These are phyloP conservation scores for Drosophila nr. medialis DNA, from an alignment of 2,888 invertebrate genomes.

Conservation along the genomic window DNA sequence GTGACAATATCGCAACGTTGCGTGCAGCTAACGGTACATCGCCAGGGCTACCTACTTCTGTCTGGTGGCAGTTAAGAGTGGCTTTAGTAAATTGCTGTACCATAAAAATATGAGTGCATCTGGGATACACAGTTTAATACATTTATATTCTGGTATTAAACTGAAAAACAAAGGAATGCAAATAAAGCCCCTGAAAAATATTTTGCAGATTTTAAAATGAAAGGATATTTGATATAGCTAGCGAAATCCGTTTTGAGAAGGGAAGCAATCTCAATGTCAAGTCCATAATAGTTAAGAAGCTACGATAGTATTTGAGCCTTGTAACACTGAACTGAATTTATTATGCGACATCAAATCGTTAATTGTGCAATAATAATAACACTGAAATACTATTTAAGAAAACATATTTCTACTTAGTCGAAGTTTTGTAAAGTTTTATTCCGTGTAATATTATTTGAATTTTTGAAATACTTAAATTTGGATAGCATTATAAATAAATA, in stretches of 20 bases:
- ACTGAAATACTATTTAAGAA: neutral
- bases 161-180: neutral
- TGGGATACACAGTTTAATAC: neutral
- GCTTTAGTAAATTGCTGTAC: conserved; percentile 3
- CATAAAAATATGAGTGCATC: conserved; percentile 6
- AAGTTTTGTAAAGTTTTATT: neutral
- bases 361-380: neutral
- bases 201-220: neutral
- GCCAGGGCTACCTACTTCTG: conserved; percentile 57
- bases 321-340: neutral
- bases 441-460: neutral
- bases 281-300: neutral
- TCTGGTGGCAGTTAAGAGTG: neutral
- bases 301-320: neutral
- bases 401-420: neutral
- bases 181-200: neutral
- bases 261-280: neutral
- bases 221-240: neutral
- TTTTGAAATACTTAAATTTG: neutral
- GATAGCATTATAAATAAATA: neutral
- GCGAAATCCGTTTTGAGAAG: neutral
- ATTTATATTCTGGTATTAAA: neutral
- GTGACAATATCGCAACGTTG: conserved; percentile 69
- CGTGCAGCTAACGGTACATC: conserved; percentile 49
- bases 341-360: neutral